Base-by-base conservation (phyloP, 2,113 vertebrate genomes). In the Nycticebus coucang region DNA sequence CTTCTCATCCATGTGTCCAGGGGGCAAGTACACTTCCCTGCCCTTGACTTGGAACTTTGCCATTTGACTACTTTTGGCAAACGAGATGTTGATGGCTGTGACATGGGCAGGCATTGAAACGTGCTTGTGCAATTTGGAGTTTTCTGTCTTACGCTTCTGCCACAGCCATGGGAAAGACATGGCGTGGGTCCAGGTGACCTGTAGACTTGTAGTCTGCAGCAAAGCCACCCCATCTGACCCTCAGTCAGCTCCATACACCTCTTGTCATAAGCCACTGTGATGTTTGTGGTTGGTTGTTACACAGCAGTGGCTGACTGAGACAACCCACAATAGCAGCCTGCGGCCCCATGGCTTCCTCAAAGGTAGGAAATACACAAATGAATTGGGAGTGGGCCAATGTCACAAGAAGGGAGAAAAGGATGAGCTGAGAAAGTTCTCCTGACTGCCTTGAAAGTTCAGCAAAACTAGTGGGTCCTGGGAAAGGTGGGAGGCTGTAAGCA, bases 271-370 rank as follows among this genome's bases (percentile, higher is more conserved):
- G 71, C 59, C 88, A 50, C 35, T 0, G 4, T 14, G 24, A 26
- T 53, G 41, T 66, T 53, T 93, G 80, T 82, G 81, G 74, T 45
- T 78, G 68, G 9, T 77, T 87, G 75, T 96, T 85, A 95, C 8
- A 3, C 24, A 66, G 82, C 50, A 17, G 64, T 83, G 72, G 50
- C 81, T 95, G 92, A 74, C 88, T 21, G 81, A 95, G 84, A 94
- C 75, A 93, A 53, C 35, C 41, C 33, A 8, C 3, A 59, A 18
- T 28, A 93, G 74, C 26, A 35, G 37, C 88, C n/a, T 26, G 18
- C 80, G 78, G 35, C 10, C 35, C 57, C 22, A 19, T 1, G 45
- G 41, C 60, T 78, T 96, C 81, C 87, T 64, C 28, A 92, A 90
- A 69, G 12, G 24, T 6, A 71, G 81, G 71, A 77, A 72, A 1